phyloP scores from a whole-genome alignment of 1,140 invertebrate species.

The Helicoverpa armigera region DNA sequence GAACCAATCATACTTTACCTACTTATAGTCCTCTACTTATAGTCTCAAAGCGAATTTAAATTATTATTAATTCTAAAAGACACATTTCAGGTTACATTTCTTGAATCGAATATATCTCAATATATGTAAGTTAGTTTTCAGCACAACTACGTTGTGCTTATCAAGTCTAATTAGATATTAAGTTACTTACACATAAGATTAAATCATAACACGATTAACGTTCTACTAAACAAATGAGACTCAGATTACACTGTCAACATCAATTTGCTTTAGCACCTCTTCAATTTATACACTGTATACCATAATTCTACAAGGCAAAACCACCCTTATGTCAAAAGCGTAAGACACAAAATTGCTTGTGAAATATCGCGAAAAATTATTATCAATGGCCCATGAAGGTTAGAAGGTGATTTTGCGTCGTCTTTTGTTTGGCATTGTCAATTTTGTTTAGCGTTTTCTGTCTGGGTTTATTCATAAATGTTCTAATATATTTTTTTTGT shows the following conservation, averaged over 20 bases:
- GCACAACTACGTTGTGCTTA: neutral
- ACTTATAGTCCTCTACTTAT: no score
- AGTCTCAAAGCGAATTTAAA: no score
- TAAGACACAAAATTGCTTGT: slow-evolving; percentile 3
- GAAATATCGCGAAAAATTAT: slow-evolving; percentile 19
- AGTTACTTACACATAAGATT: slow-evolving; percentile 6
- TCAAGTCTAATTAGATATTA: neutral
- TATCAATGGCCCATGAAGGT: slow-evolving; percentile 19
- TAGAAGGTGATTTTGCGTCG: neutral
- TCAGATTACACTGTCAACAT: slow-evolving; percentile 44
- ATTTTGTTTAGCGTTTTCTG: no score
- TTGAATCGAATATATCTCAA: no score
- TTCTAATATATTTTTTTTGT: no score
- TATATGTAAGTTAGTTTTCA: neutral
- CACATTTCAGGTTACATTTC: no score
- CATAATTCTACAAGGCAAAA: neutral
- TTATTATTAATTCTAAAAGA: no score
- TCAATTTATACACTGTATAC: slow-evolving; percentile 31
- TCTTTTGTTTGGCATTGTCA: neutral
- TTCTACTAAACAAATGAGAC: slow-evolving; percentile 39
- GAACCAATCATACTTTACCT: no score
- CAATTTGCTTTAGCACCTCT: slow-evolving; percentile 36
- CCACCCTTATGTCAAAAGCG: neutral
- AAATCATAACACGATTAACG: slow-evolving; percentile 29
- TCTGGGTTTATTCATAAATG: no score